These are phyloP conservation scores for Lepeophtheirus salmonis DNA, from an alignment of 1,140 invertebrate species.

Conservation along the genomic window DNA sequence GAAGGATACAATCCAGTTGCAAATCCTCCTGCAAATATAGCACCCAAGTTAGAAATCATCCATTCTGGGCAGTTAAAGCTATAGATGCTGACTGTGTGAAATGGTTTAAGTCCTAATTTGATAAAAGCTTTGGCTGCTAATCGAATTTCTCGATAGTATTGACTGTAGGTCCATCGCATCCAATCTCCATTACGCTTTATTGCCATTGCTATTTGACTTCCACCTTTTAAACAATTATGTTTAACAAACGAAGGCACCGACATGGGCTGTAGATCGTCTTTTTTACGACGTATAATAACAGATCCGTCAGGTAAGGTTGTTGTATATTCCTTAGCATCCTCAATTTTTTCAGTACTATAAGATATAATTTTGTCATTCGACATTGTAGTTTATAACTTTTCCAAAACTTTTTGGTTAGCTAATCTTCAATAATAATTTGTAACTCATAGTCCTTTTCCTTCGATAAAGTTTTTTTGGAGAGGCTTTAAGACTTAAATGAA, in stretches of 20 bases:
- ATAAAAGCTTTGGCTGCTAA: slow-evolving; percentile 65
- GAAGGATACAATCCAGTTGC: slow-evolving; percentile 82
- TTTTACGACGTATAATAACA: background rate
- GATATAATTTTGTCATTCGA: too few relatives aligned
- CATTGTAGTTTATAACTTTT: too few relatives aligned
- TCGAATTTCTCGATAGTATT: slow-evolving; percentile 51
- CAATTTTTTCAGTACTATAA: background rate
- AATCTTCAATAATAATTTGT: too few relatives aligned
- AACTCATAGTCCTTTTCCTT: too few relatives aligned
- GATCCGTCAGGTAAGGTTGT: background rate
- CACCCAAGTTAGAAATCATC: slow-evolving; percentile 63
- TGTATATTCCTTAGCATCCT: background rate
- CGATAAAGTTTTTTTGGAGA: background rate
- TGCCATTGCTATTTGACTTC: slow-evolving; percentile 44
- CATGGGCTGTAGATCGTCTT: background rate
- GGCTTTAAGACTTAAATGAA: background rate
- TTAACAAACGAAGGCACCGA: background rate
- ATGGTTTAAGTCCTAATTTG: slow-evolving; percentile 55
- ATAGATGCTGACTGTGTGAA: slow-evolving; percentile 63
- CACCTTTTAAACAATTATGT: slow-evolving; percentile 31
- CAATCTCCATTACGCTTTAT: slow-evolving; percentile 37
- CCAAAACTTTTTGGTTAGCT: too few relatives aligned
- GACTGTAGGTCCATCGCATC: slow-evolving; percentile 48
- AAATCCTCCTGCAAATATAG: slow-evolving; percentile 60
- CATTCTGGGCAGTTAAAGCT: slow-evolving; percentile 81